Evolutionary conservation across 2,888 invertebrate species (phyloP).

Genomic region (Orthosia gracilis): DNA sequence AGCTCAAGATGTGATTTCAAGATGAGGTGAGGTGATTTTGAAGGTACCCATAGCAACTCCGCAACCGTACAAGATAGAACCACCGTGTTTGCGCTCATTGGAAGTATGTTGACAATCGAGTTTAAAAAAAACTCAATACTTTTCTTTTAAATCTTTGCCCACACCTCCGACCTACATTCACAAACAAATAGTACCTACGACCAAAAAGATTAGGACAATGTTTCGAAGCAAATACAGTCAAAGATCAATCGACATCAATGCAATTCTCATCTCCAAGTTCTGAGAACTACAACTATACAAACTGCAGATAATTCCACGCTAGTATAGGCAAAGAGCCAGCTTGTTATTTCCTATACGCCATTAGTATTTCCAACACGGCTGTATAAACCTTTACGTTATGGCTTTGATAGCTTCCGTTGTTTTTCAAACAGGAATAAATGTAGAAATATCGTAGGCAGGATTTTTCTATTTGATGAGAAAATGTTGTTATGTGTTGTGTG

Average conservation of each 20-base stretch:
- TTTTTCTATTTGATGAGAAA: constrained; percentile 29
- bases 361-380: constrained; percentile 44
- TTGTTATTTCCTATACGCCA: constrained; percentile 51
- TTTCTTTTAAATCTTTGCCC: not conserved
- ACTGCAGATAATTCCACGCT: not conserved
- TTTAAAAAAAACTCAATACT: too few species aligned
- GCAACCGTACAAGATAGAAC: too few species aligned
- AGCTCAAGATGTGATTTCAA: too few species aligned
- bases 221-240: not conserved
- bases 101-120: too few species aligned
- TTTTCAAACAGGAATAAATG: constrained; percentile 12
- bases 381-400: constrained; percentile 33
- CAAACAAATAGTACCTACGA: not conserved
- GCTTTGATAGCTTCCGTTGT: constrained; percentile 35
- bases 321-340: constrained; percentile 41
- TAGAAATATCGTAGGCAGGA: constrained; percentile 1
- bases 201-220: not conserved
- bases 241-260: not conserved
- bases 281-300: not conserved
- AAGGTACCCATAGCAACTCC: too few species aligned
- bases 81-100: too few species aligned
- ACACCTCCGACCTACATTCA: not conserved
- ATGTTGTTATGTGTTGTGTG: constrained; percentile 15
- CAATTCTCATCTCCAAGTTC: constrained; percentile 12
- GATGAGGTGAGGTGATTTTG: too few species aligned